These are phyloP conservation scores for Isurus oxyrinchus DNA, from an alignment of 2,113 vertebrate genomes.

Conservation along the genomic window DNA sequence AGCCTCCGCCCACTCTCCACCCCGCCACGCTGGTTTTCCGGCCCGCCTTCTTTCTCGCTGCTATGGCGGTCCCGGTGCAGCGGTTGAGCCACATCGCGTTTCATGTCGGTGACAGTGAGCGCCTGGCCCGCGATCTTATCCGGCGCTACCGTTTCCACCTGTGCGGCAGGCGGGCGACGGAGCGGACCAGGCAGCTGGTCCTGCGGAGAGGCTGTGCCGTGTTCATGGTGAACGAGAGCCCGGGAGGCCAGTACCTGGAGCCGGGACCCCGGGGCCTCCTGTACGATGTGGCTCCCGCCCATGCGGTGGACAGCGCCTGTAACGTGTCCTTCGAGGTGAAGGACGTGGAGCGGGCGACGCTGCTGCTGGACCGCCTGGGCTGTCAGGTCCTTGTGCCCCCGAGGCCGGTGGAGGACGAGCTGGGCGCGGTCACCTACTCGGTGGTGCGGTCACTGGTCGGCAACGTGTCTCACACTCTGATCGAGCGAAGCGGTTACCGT, in stretches of 20 bases:
- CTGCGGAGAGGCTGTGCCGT: conserved; percentile 62
- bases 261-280: conserved; percentile 45
- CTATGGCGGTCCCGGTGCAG: conserved; percentile 68
- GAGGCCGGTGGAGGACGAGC: conserved; percentile 55
- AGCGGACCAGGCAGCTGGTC: conserved; percentile 64
- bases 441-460: conserved; percentile 70
- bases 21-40: no score
- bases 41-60: neutral
- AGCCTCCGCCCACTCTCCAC: neutral
- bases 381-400: conserved; percentile 70
- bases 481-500: conserved; percentile 64
- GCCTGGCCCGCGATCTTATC: conserved; percentile 62
- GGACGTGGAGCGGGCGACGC: conserved; percentile 57
- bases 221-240: conserved; percentile 73
- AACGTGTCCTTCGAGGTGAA: conserved; percentile 86
- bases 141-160: conserved; percentile 68
- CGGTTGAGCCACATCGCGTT: conserved; percentile 77
- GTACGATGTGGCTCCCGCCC: conserved; percentile 58
- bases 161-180: conserved; percentile 60
- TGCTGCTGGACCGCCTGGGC: conserved; percentile 55
- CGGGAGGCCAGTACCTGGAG: neutral
- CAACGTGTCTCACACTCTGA: conserved; percentile 78
- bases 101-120: conserved; percentile 63
- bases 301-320: conserved; percentile 68
- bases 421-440: conserved; percentile 64